A percentile compares a stretch with the other conserved stretches of the same genome.
These are phyloP conservation scores for Lysandra bellargus DNA, from an alignment of 2,888 invertebrate species.

Conservation along the genomic window DNA sequence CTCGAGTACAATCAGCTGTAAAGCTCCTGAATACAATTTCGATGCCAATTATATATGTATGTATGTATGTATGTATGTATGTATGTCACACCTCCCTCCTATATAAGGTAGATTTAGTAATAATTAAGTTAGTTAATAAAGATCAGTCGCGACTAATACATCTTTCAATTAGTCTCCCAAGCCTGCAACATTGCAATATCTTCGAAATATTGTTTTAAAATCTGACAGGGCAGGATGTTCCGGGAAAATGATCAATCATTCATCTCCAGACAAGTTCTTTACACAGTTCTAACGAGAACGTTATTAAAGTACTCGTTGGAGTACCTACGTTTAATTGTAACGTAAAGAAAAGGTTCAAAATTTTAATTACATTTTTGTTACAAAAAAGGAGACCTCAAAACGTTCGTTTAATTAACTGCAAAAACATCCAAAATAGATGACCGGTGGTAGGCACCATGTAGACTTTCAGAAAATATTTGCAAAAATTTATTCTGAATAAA, in stretches of 20 bases:
- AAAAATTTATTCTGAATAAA: too few relatives aligned
- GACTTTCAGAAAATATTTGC: too few relatives aligned
- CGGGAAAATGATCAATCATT: slow-evolving; percentile 21
- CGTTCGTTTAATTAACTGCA: neutral
- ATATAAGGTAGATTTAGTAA: too few relatives aligned
- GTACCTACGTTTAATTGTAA: neutral
- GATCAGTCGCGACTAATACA: too few relatives aligned
- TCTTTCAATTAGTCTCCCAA: too few relatives aligned
- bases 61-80: too few relatives aligned
- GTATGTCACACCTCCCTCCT: too few relatives aligned
- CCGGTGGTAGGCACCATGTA: too few relatives aligned
- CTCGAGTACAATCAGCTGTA: neutral
- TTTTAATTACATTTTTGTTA: neutral
- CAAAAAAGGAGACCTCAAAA: neutral
- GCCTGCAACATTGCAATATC: neutral
- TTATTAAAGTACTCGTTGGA: neutral
- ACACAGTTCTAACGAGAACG: slow-evolving; percentile 11
- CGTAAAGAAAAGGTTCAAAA: neutral
- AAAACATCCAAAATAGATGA: neutral
- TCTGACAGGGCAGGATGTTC: slow-evolving; percentile 17
- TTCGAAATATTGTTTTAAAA: slow-evolving; percentile 21
- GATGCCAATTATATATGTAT: too few relatives aligned
- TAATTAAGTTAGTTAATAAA: too few relatives aligned
- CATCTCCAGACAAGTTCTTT: neutral
- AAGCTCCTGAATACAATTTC: neutral